Evolutionary conservation across 1,140 invertebrate genomes (phyloP).

Genomic region (Neodiprion virginianus): DNA sequence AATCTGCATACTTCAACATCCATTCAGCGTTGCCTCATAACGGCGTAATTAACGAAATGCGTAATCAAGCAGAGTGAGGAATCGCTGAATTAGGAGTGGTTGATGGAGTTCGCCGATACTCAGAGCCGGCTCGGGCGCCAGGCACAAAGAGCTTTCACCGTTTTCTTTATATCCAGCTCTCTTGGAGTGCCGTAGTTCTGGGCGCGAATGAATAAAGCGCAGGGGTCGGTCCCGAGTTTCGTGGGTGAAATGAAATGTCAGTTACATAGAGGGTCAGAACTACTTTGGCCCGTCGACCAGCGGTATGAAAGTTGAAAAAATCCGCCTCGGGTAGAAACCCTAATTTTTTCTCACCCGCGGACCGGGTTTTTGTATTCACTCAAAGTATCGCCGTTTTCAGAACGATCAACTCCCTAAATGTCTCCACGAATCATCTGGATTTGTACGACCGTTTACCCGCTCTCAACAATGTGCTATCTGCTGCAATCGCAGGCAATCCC

Average conservation of each 20-base stretch:
- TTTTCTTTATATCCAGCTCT: too few relatives aligned
- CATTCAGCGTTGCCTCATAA: neutral
- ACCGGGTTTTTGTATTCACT: too few relatives aligned
- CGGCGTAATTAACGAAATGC: neutral
- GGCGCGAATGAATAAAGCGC: neutral
- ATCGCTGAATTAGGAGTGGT: neutral
- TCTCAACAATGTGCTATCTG: neutral
- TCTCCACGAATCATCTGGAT: neutral
- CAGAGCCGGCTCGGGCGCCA: too few relatives aligned
- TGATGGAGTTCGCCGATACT: too few relatives aligned
- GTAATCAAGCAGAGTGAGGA: constrained; percentile 4
- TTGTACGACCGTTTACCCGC: neutral
- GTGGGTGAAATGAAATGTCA: neutral
- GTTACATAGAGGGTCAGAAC: neutral
- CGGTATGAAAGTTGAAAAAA: neutral
- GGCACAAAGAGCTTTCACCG: too few relatives aligned
- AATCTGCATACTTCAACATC: too few relatives aligned
- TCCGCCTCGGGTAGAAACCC: neutral
- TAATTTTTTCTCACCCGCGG: neutral
- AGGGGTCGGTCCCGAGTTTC: neutral
- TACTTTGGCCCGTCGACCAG: neutral
- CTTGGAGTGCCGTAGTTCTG: neutral
- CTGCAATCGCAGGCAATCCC: neutral
- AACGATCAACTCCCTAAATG: too few relatives aligned
- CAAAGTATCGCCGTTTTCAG: too few relatives aligned